Conservation (phyloP, 2,797 vertebrate genomes). For the Otus scops region DNA sequence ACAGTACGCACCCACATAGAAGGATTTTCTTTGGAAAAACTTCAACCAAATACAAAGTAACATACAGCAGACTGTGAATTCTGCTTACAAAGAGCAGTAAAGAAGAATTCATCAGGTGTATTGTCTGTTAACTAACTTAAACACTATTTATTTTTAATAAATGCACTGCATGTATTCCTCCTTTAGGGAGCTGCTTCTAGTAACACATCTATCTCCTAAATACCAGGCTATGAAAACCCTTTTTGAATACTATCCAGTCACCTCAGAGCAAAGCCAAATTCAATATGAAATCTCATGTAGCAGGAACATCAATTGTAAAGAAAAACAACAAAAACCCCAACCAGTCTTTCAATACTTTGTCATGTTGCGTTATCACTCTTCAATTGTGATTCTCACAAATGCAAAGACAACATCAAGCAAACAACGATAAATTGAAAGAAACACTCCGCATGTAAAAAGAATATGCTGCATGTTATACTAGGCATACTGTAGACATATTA, state of each 20-base stretch:
- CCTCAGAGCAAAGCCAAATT: background rate
- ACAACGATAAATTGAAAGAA: background rate
- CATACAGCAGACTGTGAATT: background rate
- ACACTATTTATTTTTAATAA: background rate
- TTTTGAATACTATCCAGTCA: background rate
- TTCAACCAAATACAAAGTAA: background rate
- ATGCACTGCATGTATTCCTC: background rate
- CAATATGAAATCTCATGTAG: background rate
- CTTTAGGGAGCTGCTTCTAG: background rate
- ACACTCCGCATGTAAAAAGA: background rate
- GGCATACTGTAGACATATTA: background rate
- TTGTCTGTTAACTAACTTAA: background rate
- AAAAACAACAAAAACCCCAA: background rate
- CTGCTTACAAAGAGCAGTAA: background rate
- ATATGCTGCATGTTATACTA: background rate
- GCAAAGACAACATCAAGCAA: background rate
- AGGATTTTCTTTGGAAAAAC: background rate
- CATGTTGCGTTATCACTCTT: background rate
- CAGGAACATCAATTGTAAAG: background rate
- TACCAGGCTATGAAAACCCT: background rate
- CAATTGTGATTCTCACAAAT: background rate
- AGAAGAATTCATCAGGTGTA: background rate
- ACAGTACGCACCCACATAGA: background rate
- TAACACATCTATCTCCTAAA: background rate
- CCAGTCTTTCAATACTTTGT: background rate